These are phyloP conservation scores for Anneissia japonica DNA, from an alignment of 35 echinoderm and acorn worm genomes.

Conservation along the genomic window DNA sequence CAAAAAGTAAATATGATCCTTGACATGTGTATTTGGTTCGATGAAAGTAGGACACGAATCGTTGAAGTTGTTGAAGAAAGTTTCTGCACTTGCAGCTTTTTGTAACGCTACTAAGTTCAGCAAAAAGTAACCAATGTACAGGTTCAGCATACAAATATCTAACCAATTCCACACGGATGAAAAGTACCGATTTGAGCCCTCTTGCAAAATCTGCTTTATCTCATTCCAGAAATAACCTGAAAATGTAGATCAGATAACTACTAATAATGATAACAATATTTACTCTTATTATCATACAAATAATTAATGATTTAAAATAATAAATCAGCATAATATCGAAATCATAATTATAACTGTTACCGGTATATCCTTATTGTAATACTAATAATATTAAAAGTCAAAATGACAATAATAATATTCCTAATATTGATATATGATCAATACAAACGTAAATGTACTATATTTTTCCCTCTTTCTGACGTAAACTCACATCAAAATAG, in stretches of 20 bases:
- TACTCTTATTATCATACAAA: too few species aligned
- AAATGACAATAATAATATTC: too few species aligned
- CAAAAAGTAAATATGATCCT: constrained; percentile 47
- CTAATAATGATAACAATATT: not conserved
- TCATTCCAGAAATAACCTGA: constrained; percentile 88
- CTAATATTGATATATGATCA: too few species aligned
- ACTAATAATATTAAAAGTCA: too few species aligned
- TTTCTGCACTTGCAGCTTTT: constrained; percentile 2
- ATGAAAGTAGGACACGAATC: constrained; percentile 1
- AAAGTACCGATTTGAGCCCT: constrained; percentile 61
- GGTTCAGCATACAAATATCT: constrained; percentile 88
- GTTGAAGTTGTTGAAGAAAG: constrained; percentile 25
- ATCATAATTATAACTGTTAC: too few species aligned
- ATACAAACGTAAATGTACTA: too few species aligned
- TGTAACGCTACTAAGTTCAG: constrained; percentile 25
- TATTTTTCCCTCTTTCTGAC: too few species aligned
- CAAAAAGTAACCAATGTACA: constrained; percentile 68
- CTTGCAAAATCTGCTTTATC: constrained; percentile 81
- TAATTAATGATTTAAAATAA: too few species aligned
- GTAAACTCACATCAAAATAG: too few species aligned
- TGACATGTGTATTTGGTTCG: not conserved
- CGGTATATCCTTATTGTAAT: too few species aligned
- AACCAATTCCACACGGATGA: constrained; percentile 88
- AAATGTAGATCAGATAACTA: too few species aligned
- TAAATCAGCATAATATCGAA: too few species aligned